These are phyloP conservation scores for Magallana gigas DNA, from an alignment of 1,140 invertebrate genomes.

Conservation along the genomic window DNA sequence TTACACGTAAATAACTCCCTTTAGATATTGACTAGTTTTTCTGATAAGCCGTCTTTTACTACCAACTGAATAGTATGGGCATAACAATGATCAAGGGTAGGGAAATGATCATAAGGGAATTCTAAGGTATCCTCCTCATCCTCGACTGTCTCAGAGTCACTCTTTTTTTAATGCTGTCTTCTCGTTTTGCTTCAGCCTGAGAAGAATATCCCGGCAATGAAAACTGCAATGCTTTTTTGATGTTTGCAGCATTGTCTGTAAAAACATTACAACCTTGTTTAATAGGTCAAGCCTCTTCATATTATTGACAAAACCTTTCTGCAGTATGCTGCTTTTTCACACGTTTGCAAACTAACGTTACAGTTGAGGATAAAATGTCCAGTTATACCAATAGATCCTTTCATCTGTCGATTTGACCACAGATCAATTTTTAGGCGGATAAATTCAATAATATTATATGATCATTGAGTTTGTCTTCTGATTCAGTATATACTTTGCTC, in stretches of 20 bases:
- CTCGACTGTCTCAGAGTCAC: constrained; percentile 27
- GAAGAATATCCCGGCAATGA: constrained; percentile 44
- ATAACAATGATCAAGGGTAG: constrained; percentile 38
- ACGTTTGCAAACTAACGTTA: background rate
- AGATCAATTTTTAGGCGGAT: constrained; percentile 46
- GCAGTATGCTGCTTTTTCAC: background rate
- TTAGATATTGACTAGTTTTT: constrained; percentile 30
- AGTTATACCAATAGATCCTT: constrained; percentile 51
- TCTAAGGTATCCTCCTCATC: constrained; percentile 16
- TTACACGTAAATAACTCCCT: constrained; percentile 26
- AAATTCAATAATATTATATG: background rate
- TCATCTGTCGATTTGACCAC: constrained; percentile 54
- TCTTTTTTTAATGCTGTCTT: constrained; percentile 17
- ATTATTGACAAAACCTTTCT: background rate
- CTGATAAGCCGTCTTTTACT: constrained; percentile 42
- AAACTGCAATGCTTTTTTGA: constrained; percentile 53
- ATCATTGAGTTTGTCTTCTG: constrained; percentile 1
- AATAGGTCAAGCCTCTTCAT: constrained; percentile 16
- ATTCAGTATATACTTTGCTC: background rate
- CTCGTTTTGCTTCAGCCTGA: background rate
- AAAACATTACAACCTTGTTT: constrained; percentile 44
- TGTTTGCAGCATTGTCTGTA: constrained; percentile 53
- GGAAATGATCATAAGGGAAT: constrained; percentile 23
- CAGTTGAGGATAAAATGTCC: constrained; percentile 42
- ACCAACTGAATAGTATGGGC: constrained; percentile 44